Conservation (phyloP, 2,797 vertebrate genomes). For the Coreius guichenoti region DNA sequence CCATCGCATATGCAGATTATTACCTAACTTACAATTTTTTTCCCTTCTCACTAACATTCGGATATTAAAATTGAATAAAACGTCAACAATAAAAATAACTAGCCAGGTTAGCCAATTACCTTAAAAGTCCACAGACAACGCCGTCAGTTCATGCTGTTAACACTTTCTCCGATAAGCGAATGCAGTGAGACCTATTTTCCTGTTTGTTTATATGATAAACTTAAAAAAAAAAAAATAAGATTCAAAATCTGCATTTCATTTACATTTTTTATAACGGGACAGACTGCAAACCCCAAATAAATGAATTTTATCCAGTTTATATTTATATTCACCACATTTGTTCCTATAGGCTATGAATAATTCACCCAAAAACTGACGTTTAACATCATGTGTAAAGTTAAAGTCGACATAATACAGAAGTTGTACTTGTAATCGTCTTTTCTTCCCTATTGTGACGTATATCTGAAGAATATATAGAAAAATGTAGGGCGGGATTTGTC, state of each 20-base stretch:
- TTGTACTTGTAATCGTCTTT: neutral
- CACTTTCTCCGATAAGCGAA: neutral
- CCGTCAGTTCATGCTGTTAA: neutral
- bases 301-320: neutral
- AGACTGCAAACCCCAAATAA: too few species aligned
- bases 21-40: neutral
- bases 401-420: neutral
- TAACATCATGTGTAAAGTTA: neutral
- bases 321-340: neutral
- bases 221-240: neutral
- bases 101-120: too few species aligned
- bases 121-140: too few species aligned
- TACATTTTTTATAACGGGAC: neutral
- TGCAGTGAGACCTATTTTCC: neutral
- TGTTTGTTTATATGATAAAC: neutral
- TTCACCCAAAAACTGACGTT: neutral
- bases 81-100: neutral
- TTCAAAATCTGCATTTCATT: neutral
- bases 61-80: neutral
- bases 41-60: neutral
- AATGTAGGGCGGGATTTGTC: neutral
- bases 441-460: neutral
- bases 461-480: neutral
- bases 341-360: neutral
- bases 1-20: neutral